A percentile compares a stretch with the other conserved stretches of the same genome.
Evolutionary conservation across 2,888 invertebrate species (phyloP).

Genomic region (Cephalotes varians): DNA sequence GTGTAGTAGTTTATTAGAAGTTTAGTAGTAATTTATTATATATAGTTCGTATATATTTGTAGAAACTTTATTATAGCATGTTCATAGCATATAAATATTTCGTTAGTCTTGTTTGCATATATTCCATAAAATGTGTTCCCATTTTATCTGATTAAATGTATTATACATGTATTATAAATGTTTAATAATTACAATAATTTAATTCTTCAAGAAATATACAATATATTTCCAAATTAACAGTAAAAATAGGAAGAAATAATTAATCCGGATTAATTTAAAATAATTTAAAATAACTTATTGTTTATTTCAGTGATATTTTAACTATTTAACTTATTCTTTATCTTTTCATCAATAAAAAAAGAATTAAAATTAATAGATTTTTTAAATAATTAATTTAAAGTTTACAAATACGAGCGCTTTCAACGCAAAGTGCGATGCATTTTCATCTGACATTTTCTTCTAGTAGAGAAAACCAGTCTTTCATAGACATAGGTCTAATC

Average conservation of each 20-base stretch:
- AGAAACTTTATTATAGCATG: not conserved
- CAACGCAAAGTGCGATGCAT: not conserved
- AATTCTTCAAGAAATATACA: not conserved
- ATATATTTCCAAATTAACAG: not conserved
- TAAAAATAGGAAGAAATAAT: not conserved
- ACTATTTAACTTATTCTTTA: not conserved
- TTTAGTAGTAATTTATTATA: too few relatives aligned
- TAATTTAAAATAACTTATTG: not conserved
- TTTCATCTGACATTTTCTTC: constrained; percentile 28
- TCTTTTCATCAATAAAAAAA: not conserved
- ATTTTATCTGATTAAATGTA: not conserved
- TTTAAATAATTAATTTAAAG: not conserved
- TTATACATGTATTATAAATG: not conserved
- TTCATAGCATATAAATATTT: not conserved
- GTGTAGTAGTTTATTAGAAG: too few relatives aligned
- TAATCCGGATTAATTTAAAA: not conserved
- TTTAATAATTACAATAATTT: not conserved
- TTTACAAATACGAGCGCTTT: not conserved
- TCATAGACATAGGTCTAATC: constrained; percentile 37
- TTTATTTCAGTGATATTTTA: not conserved
- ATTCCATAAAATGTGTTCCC: not conserved
- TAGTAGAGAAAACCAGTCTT: constrained; percentile 41
- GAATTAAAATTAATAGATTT: not conserved
- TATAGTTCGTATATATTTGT: too few relatives aligned
- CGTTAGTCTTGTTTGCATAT: not conserved